phyloP scores from a whole-genome alignment of 2,888 invertebrate species.

The Cheilosia soror region DNA sequence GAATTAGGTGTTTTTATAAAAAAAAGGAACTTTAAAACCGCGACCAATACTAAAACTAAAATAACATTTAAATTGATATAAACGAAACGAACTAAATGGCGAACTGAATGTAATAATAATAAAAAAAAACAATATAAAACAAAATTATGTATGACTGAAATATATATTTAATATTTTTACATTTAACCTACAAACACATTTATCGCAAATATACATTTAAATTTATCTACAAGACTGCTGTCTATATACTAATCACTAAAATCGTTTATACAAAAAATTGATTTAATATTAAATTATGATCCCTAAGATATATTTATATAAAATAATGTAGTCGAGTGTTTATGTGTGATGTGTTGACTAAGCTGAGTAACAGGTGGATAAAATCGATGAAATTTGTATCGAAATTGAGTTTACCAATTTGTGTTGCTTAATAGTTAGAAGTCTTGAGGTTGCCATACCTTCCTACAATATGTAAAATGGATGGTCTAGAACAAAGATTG shows the following conservation, averaged over 20 bases:
- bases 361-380: slow-evolving; percentile 1
- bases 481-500: too few species aligned
- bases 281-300: slow-evolving; percentile 60
- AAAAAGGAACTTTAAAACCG: slow-evolving; percentile 71
- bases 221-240: slow-evolving; percentile 56
- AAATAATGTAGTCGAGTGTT: slow-evolving; percentile 16
- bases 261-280: slow-evolving; percentile 67
- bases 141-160: slow-evolving; percentile 42
- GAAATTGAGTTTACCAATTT: too few species aligned
- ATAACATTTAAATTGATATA: slow-evolving; percentile 7
- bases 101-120: background rate
- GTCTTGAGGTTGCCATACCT: too few species aligned
- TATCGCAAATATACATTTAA: slow-evolving; percentile 44
- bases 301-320: slow-evolving; percentile 47
- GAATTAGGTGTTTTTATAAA: slow-evolving; percentile 3
- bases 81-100: slow-evolving; percentile 4
- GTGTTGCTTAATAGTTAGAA: too few species aligned
- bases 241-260: slow-evolving; percentile 46
- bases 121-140: background rate
- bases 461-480: too few species aligned
- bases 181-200: slow-evolving; percentile 53
- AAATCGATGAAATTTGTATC: background rate
- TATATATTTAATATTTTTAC: slow-evolving; percentile 31
- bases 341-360: slow-evolving; percentile 12
- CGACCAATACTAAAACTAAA: slow-evolving; percentile 31